Evolutionary conservation across 2,888 invertebrate genomes (phyloP).

Genomic region (Mythimna albipuncta): DNA sequence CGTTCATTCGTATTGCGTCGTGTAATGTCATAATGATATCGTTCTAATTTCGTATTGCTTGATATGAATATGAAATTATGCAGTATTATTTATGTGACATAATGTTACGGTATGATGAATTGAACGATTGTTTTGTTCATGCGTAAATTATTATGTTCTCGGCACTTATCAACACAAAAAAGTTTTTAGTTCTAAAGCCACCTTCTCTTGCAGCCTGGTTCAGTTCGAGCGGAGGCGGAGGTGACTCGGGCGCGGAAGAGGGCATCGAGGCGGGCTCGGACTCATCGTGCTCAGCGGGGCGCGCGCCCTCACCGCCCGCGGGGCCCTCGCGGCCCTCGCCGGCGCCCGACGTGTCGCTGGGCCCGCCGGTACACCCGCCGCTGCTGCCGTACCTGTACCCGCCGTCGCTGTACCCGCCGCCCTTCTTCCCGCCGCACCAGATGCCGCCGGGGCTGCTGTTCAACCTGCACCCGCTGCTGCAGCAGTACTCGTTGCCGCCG

Average conservation of each 20-base stretch:
- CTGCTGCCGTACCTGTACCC: slow-evolving; percentile 98
- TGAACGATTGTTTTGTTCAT: neutral
- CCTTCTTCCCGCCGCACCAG: slow-evolving; percentile 94
- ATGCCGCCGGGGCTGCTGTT: slow-evolving; percentile 96
- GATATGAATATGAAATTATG: slow-evolving; percentile 42
- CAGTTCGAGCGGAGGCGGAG: slow-evolving; percentile 91
- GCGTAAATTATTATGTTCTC: neutral
- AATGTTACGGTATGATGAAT: slow-evolving; percentile 6
- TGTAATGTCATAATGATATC: slow-evolving; percentile 25
- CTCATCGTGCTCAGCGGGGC: slow-evolving; percentile 93
- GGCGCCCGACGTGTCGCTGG: slow-evolving; percentile 98
- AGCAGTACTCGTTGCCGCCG: slow-evolving; percentile 95
- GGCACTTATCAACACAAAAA: neutral
- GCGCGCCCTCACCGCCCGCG: slow-evolving; percentile 88
- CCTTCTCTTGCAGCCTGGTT: slow-evolving; percentile 90
- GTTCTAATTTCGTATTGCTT: slow-evolving; percentile 25
- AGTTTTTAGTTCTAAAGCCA: slow-evolving; percentile 31
- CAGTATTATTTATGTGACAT: slow-evolving; percentile 13
- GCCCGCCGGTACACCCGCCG: slow-evolving; percentile 97
- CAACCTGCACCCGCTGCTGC: slow-evolving; percentile 96
- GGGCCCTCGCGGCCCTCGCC: slow-evolving; percentile 93
- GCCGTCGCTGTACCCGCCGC: slow-evolving; percentile 95
- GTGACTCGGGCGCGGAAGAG: slow-evolving; percentile 92
- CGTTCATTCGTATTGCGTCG: slow-evolving; percentile 38
- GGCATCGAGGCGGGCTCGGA: slow-evolving; percentile 93